Base-by-base conservation (phyloP, 2,797 vertebrate genomes). In the Gymnocypris eckloni region DNA sequence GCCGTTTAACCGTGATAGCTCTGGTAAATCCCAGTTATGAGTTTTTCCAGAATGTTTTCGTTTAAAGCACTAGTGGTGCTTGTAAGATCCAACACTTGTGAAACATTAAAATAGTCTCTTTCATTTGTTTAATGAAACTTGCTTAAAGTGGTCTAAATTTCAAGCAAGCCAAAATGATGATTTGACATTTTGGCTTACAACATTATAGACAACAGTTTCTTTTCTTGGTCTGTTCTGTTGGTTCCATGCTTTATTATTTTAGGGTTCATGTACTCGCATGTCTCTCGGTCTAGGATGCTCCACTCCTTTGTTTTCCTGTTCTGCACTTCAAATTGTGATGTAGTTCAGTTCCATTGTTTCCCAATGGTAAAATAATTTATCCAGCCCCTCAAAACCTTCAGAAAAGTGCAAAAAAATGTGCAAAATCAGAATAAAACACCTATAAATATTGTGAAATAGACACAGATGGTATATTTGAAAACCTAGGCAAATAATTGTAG, bases 271-370 rank as follows among this genome's bases (percentile, higher is more conserved):
- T 54, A 22, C 9, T 3, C 45, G 28, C 28, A 52, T 76, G 59
- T 33, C 56, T 64, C 11, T 69, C 3, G 0, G 1, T 28, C 9
- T 76, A 28, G 69, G 54, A 61, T 67, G 45, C 72, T 83, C 61
- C 45, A 67, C 79, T 50, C 43, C 45, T 71, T 20, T 45, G 25
- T 39, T 83, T 66, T 75, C 52, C 8, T 81, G 64, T 67, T 12
- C 16, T 52, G 45, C 64, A 2, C 12, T 66, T 69, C 25, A 52
- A 33, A 69, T 69, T 39, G 2, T 48, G 6, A 20, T 33, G 25
- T 45, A 20, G 8, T 37, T 67, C 6, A 33, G 16, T 33, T 81
- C 20, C 25, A 81, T 45, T 48, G 8, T 81, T 37, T 20, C 25
- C 25, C 12, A 3, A 1, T 69, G 48, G 43, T 67, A 37, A 80